These are phyloP conservation scores for Graphium colonna DNA, from an alignment of 2,888 invertebrate species.

Conservation along the genomic window DNA sequence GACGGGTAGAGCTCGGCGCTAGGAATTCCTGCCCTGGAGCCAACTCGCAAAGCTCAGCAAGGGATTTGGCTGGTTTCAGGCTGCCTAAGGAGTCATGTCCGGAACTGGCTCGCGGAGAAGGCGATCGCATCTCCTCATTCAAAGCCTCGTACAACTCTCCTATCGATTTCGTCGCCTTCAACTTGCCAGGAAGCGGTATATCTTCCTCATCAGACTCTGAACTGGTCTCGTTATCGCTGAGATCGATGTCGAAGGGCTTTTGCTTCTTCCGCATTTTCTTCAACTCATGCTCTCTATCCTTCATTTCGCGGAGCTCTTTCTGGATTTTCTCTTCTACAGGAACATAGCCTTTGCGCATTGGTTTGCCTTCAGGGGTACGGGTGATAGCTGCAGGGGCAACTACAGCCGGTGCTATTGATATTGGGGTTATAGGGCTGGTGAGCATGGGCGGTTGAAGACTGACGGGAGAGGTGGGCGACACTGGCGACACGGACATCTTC, in stretches of 20 bases:
- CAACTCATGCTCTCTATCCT: conserved; percentile 88
- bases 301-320: conserved; percentile 91
- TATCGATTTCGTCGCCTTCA: conserved; percentile 84
- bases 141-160: conserved; percentile 83
- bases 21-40: conserved; percentile 81
- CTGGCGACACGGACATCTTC: conserved; percentile 68
- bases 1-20: conserved; percentile 84
- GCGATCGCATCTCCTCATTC: conserved; percentile 68
- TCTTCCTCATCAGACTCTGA: conserved; percentile 81
- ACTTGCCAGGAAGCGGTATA: conserved; percentile 79
- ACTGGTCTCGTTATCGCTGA: conserved; percentile 79
- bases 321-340: conserved; percentile 94
- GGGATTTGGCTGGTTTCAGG: conserved; percentile 83
- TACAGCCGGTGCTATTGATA: conserved; percentile 44
- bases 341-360: conserved; percentile 87
- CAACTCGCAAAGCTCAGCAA: conserved; percentile 84
- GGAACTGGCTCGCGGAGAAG: conserved; percentile 67
- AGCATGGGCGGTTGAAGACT: conserved; percentile 55
- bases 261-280: conserved; percentile 84
- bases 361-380: conserved; percentile 81
- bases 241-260: conserved; percentile 82
- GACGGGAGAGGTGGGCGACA: conserved; percentile 44
- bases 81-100: conserved; percentile 69
- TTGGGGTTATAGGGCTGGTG: conserved; percentile 57
- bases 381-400: conserved; percentile 59